Conservation (phyloP, 2,113 vertebrate genomes). For the Phainopepla nitens region DNA sequence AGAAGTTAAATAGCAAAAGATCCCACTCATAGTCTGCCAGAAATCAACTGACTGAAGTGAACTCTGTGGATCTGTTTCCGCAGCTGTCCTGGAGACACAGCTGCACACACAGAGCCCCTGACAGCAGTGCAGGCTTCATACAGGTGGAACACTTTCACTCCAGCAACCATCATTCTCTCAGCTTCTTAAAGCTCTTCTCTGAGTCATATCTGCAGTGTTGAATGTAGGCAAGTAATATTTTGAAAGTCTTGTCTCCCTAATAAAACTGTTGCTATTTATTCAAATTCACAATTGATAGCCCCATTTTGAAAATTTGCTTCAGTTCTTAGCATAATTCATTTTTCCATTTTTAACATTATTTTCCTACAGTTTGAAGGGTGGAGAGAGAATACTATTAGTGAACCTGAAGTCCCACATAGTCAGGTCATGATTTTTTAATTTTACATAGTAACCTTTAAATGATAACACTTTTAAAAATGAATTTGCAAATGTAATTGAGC, state of each 20-base stretch:
- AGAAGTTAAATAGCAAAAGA: neutral
- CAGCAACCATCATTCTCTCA: neutral
- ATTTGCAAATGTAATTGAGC: constrained; percentile 73
- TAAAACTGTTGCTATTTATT: constrained; percentile 13
- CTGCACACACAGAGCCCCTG: neutral
- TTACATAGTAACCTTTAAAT: constrained; percentile 48
- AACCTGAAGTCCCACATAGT: neutral
- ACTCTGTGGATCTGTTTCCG: constrained; percentile 2
- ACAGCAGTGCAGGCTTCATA: neutral
- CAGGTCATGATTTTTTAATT: constrained; percentile 46
- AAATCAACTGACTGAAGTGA: constrained; percentile 9
- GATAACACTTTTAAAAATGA: constrained; percentile 68
- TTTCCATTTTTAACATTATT: neutral
- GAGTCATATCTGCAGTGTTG: neutral
- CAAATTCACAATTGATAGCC: neutral
- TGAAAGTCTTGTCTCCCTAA: neutral
- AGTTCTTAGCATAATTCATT: constrained; percentile 23
- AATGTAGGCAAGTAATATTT: neutral
- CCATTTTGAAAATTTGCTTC: neutral
- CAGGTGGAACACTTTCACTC: neutral
- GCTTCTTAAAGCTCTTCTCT: neutral
- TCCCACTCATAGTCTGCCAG: neutral
- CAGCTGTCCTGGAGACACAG: neutral
- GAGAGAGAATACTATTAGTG: neutral
- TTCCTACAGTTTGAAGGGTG: neutral